Evolutionary conservation across 2,888 invertebrate genomes (phyloP), one percentile per base, ranked within the genome.

Genomic region (Hypsopygia costalis): DNA sequence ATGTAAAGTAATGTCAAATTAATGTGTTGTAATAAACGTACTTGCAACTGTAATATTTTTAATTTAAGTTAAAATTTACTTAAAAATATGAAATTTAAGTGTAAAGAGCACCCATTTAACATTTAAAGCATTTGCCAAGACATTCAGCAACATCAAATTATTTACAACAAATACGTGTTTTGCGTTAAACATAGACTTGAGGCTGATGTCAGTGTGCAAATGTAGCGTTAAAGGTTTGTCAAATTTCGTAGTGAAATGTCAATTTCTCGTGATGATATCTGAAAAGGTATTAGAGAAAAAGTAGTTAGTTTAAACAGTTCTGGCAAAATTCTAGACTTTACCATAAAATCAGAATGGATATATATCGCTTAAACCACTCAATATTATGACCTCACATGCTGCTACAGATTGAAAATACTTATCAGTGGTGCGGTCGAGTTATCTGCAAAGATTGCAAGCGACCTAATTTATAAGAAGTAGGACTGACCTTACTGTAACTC

Each of bases 81-180:
- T 20, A 1, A 30, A 9, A 30, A 20, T 43, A 36, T n/a, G n/a
- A n/a, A n/a, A n/a, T 33, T 43, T 40, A 40, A 41, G 49, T 60
- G 70, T 72, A 77, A 76, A 81, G 72, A 80, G 73, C 62, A 62
- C 67, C 71, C 43, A 35, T 55, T 42, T 41, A 73, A 87, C 86
- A 87, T 68, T 67, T 69, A 87, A 87, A 87, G 87, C 86, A 60
- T 65, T 77, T 77, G 76, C 75, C 74, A 81, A 78, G 62, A 79
- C 80, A 77, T 49, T 62, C 72, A 79, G 77, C 79, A 48, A 85
- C 81, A 85, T 62, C 59, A 55, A 77, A 62, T 30, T 69, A 71
- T 74, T 62, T 69, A 73, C 70, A 73, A 74, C 68, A 71, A 45
- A 60, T 55, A 65, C 21, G 49, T 31, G 22, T 41, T 34, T 43